These are phyloP conservation scores for Tauraco hartlaubi DNA, from an alignment of 2,797 vertebrate species.

Conservation along the genomic window DNA sequence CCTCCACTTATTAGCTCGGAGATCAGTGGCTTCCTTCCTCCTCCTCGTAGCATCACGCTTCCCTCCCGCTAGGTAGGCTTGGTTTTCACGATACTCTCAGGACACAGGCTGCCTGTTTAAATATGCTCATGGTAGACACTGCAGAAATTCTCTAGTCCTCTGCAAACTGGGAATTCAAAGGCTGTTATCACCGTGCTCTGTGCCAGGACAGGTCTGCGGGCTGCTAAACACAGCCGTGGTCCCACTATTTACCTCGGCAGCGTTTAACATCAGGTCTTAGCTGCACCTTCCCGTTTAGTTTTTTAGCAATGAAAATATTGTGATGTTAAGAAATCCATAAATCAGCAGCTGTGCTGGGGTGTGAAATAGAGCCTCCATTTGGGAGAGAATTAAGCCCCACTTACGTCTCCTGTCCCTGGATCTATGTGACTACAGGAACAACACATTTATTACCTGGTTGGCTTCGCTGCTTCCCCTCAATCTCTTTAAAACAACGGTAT, in stretches of 20 bases:
- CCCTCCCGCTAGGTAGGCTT: background rate
- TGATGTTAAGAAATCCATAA: background rate
- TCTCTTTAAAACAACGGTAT: background rate
- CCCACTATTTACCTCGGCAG: background rate
- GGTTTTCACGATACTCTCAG: background rate
- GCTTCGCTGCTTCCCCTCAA: background rate
- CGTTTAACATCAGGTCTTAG: background rate
- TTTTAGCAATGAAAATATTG: background rate
- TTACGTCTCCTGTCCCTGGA: background rate
- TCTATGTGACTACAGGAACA: background rate
- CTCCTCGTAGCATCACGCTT: background rate
- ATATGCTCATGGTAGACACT: background rate
- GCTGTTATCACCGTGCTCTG: accelerated
- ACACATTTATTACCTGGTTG: background rate
- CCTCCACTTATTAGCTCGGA: background rate
- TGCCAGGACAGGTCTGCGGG: background rate
- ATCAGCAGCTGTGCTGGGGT: background rate
- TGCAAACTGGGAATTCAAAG: background rate
- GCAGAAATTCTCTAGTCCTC: background rate
- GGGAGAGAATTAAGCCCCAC: background rate
- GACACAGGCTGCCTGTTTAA: background rate
- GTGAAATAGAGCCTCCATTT: background rate
- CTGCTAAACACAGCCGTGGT: background rate
- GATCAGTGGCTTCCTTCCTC: background rate
- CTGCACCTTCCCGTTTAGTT: background rate